Evolutionary conservation across 2,113 vertebrate species (phyloP), one percentile per base, ranked within the genome.

Genomic region (Oncorhynchus gorbuscha): DNA sequence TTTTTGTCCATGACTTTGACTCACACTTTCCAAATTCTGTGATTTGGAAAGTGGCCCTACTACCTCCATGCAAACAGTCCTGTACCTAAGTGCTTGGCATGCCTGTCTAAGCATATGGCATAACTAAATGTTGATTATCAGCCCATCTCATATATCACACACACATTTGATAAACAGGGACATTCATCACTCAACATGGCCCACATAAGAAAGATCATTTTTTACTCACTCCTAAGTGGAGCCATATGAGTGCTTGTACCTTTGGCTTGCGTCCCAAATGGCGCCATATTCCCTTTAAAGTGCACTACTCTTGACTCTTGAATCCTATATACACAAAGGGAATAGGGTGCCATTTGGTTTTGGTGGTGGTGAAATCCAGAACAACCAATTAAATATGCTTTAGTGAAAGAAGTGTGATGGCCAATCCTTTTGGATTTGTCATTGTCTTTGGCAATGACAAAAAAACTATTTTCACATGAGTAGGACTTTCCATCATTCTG

Each of bases 51-150:
- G 79, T 59, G 76, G 59, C 74, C 45, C 76, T 32, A 20, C 59
- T 83, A 91, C 90, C 86, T 88, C 80, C 82, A 76, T 74, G 30
- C 81, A 85, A 79, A 71, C 79, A 91, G 91, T 90, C 90, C 87
- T 90, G 89, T 91, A 91, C 89, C 89, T 73, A 74, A 73, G 22
- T 72, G 75, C 65, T 93, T 93, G 92, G 93, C 93, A 93, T 87
- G 84, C 82, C 76, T 78, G 80, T 83, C 72, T 81, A 73, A 86
- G 81, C 93, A 93, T 93, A 94, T 94, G 93, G 92, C 83, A 77
- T 69, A 83, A 83, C 92, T 92, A 92, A 94, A 87, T 89, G 87
- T 84, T 84, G 86, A 93, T 92, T 92, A 93, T 94, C 90, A 88
- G 81, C 81, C 81, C 4, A 77, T 89, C 87, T 91, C 92, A 85